phyloP scores from a whole-genome alignment of 2,113 vertebrate genomes.

The Engraulis encrasicolus region DNA sequence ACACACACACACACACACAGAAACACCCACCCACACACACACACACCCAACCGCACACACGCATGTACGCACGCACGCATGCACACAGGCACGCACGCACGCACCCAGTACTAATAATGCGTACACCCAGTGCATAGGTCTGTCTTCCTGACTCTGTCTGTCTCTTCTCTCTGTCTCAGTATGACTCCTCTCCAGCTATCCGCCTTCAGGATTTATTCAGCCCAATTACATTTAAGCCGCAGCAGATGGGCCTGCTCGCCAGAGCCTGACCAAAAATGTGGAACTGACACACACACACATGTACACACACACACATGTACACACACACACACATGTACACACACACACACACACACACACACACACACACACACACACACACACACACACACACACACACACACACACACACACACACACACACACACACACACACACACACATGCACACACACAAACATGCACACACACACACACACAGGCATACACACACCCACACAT shows the following conservation, averaged over 20 bases:
- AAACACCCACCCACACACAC: not conserved
- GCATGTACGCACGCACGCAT: not conserved
- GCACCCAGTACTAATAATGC: not conserved
- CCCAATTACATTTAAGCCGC: constrained; percentile 37
- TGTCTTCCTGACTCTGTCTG: not conserved
- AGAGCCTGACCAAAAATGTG: constrained; percentile 29
- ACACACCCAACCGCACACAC: too few species aligned
- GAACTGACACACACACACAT: too few species aligned
- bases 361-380: too few species aligned
- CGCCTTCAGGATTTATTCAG: constrained; percentile 29
- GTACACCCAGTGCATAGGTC: not conserved
- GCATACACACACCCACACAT: too few species aligned
- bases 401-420: too few species aligned
- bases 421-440: too few species aligned
- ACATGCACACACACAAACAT: too few species aligned
- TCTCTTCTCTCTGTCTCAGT: not conserved
- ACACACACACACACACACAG: not conserved
- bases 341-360: too few species aligned
- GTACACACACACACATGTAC: too few species aligned
- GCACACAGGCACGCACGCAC: not conserved
- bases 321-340: too few species aligned
- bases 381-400: too few species aligned
- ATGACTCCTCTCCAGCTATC: constrained; percentile 2
- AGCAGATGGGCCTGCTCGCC: constrained; percentile 35
- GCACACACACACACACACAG: too few species aligned